These are phyloP conservation scores for Drosophila ironensis DNA, from an alignment of 1,140 invertebrate genomes.

Conservation along the genomic window DNA sequence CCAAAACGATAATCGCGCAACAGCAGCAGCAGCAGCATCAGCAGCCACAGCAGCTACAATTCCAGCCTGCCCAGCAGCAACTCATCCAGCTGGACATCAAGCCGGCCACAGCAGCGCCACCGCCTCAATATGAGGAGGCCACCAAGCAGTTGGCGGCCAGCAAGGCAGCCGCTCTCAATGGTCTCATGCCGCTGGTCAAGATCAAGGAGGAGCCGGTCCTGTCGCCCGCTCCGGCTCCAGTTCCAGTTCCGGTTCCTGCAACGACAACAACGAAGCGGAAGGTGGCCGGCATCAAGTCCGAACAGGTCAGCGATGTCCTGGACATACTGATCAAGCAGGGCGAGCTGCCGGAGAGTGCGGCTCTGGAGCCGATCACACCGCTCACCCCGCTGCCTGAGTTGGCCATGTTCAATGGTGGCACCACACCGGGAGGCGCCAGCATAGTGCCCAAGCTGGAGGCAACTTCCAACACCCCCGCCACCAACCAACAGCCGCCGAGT, in stretches of 20 bases:
- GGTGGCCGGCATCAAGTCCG: conserved; percentile 86
- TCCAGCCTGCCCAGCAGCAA: conserved; percentile 49
- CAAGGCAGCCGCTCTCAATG: conserved; percentile 61
- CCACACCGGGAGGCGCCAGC: conserved; percentile 57
- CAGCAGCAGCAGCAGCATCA: conserved; percentile 68
- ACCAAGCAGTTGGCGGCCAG: conserved; percentile 84
- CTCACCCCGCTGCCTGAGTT: conserved; percentile 64
- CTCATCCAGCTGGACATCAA: conserved; percentile 82
- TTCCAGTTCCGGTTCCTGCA: background rate
- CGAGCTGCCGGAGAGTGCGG: conserved; percentile 93
- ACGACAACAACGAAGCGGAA: conserved; percentile 77
- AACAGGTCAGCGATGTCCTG: conserved; percentile 96
- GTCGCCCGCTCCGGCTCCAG: conserved; percentile 18
- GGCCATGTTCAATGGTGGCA: conserved; percentile 37
- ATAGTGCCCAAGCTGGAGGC: conserved; percentile 62
- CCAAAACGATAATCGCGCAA: conserved; percentile 69
- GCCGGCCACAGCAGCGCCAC: conserved; percentile 75
- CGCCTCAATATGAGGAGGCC: conserved; percentile 88
- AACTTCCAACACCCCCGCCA: conserved; percentile 51
- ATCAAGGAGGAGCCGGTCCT: conserved; percentile 70
- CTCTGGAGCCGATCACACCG: conserved; percentile 88
- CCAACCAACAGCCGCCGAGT: conserved; percentile 4
- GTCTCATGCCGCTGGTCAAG: conserved; percentile 58
- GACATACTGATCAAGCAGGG: conserved; percentile 97
- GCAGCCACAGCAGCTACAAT: conserved; percentile 48